Conservation (phyloP, 1,140 invertebrate species). For the Zaprionus taronus region DNA sequence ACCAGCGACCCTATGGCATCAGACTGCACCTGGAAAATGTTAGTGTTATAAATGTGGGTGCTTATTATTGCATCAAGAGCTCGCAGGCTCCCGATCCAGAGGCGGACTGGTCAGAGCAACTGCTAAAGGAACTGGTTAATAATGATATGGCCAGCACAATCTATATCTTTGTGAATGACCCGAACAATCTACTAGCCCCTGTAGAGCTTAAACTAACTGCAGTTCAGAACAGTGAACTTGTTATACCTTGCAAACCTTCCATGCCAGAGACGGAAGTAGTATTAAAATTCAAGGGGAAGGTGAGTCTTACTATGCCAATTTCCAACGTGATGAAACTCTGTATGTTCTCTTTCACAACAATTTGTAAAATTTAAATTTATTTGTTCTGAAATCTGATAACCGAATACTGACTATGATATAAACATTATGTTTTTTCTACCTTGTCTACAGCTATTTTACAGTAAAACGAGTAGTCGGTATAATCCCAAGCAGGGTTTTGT, state of each 20-base stretch:
- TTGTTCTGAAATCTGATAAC: too few species aligned
- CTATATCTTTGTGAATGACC: slow-evolving; percentile 89
- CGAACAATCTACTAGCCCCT: slow-evolving; percentile 85
- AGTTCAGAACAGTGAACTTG: too few species aligned
- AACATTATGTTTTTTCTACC: too few species aligned
- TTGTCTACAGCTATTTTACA: too few species aligned
- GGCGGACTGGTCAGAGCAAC: slow-evolving; percentile 44
- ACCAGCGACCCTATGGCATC: slow-evolving; percentile 79
- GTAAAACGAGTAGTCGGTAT: too few species aligned
- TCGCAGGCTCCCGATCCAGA: not conserved
- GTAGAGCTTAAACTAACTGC: slow-evolving; percentile 70
- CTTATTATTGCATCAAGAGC: slow-evolving; percentile 86
- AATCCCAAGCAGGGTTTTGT: too few species aligned
- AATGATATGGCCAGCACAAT: slow-evolving; percentile 85
- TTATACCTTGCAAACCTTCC: slow-evolving; percentile 88
- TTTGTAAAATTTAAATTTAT: too few species aligned
- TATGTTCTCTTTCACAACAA: too few species aligned
- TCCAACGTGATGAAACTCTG: too few species aligned
- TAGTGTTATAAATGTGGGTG: slow-evolving; percentile 86
- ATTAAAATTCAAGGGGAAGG: slow-evolving; percentile 83
- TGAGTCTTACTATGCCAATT: slow-evolving; percentile 29
- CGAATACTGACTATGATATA: too few species aligned
- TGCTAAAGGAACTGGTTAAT: slow-evolving; percentile 81
- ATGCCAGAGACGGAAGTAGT: slow-evolving; percentile 87
- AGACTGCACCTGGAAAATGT: slow-evolving; percentile 84